Evolutionary conservation across 2,797 vertebrate genomes (phyloP).

Genomic region (Xenopus petersii): DNA sequence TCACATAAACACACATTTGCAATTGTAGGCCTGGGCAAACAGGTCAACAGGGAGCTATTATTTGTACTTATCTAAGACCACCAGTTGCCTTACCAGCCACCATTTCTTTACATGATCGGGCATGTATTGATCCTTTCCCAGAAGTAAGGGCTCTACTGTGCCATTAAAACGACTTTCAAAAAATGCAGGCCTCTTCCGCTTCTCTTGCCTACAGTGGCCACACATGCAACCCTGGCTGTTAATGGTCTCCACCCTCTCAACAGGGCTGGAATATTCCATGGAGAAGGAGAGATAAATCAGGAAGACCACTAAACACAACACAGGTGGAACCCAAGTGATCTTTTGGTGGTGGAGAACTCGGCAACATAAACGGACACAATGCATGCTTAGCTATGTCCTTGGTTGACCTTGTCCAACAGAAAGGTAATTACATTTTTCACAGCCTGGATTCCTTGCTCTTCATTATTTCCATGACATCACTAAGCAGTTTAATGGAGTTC

Average conservation of each 20-base stretch:
- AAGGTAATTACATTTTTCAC: background rate
- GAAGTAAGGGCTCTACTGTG: conserved; percentile 22
- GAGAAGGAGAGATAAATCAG: conserved; percentile 30
- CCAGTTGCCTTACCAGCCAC: conserved; percentile 30
- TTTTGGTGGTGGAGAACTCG: conserved; percentile 16
- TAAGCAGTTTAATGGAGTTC: too few species aligned
- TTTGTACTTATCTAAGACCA: too few species aligned
- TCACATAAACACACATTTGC: too few species aligned
- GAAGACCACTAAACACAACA: conserved; percentile 13
- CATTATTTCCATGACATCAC: too few species aligned
- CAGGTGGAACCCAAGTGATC: conserved; percentile 26
- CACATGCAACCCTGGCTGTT: conserved; percentile 10
- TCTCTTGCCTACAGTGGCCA: conserved; percentile 18
- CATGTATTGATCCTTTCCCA: conserved; percentile 29
- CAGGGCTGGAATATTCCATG: conserved; percentile 20
- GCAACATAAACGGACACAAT: background rate
- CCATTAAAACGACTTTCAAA: conserved; percentile 22
- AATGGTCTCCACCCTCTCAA: background rate
- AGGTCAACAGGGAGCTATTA: too few species aligned
- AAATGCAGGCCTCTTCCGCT: conserved; percentile 9
- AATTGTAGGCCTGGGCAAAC: too few species aligned
- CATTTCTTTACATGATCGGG: conserved; percentile 25
- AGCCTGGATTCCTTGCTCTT: background rate
- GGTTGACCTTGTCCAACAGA: background rate
- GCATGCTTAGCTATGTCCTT: background rate